Evolutionary conservation across 2,113 vertebrate species (phyloP).

Genomic region (Entomyzon cyanotis): DNA sequence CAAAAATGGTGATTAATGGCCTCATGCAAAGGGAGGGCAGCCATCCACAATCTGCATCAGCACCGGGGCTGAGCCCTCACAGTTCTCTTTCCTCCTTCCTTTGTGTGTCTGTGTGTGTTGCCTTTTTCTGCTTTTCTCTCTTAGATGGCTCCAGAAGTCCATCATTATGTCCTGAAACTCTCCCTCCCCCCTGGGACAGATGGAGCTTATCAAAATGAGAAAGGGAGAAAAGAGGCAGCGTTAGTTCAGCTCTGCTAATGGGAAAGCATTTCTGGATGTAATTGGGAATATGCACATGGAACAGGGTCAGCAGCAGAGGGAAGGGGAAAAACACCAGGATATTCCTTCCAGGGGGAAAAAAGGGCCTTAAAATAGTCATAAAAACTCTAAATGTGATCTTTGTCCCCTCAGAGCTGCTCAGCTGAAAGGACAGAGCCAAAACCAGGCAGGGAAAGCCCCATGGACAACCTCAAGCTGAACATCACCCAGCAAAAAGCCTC

Average conservation of each 20-base stretch:
- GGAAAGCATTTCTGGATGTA: not conserved
- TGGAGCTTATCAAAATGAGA: not conserved
- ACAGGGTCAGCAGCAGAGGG: not conserved
- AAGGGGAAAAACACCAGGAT: not conserved
- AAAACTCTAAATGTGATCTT: not conserved
- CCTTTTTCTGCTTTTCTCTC: not conserved
- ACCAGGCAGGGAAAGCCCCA: not conserved
- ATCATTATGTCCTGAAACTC: not conserved
- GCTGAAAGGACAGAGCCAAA: not conserved
- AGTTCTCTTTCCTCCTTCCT: not conserved
- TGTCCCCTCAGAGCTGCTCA: not conserved
- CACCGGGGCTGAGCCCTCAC: not conserved
- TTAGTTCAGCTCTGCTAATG: not conserved
- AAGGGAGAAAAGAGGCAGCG: not conserved
- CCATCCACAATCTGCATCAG: not conserved
- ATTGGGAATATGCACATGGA: not conserved
- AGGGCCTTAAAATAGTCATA: accelerated
- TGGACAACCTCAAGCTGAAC: not conserved
- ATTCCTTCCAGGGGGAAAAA: not conserved
- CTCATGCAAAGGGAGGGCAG: not conserved
- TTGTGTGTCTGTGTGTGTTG: not conserved
- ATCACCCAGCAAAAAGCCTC: not conserved
- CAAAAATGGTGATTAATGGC: not conserved
- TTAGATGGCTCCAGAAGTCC: not conserved
- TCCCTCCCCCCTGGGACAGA: not conserved